phyloP scores from a whole-genome alignment of 1,140 invertebrate genomes.

The Trichomalopsis sarcophagae region DNA sequence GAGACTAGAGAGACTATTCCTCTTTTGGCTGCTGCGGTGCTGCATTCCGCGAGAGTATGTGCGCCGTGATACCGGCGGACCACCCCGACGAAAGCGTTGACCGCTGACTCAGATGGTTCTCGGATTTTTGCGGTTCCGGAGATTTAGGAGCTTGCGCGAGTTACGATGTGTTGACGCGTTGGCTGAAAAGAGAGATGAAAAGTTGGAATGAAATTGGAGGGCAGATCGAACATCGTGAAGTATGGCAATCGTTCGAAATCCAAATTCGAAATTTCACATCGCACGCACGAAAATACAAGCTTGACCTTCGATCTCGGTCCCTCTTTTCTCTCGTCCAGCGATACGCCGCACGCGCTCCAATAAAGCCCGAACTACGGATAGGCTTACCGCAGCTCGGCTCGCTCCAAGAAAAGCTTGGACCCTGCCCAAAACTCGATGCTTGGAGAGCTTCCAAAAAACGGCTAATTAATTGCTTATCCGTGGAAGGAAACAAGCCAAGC shows the following conservation, averaged over 20 bases:
- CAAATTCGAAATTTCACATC: slow-evolving; percentile 37
- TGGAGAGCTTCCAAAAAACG: slow-evolving; percentile 48
- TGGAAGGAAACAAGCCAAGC: slow-evolving; percentile 53
- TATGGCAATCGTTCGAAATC: too few relatives aligned
- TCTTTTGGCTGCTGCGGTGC: slow-evolving; percentile 60
- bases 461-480: slow-evolving; percentile 54
- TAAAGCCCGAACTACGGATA: slow-evolving; percentile 31
- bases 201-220: too few relatives aligned
- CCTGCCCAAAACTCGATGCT: slow-evolving; percentile 48
- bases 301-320: slow-evolving; percentile 14
- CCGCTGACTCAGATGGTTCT: neutral
- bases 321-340: neutral
- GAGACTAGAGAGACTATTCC: slow-evolving; percentile 68
- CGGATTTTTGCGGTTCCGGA: neutral
- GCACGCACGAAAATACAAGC: slow-evolving; percentile 32
- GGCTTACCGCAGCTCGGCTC: neutral
- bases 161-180: too few relatives aligned
- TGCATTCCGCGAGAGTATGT: slow-evolving; percentile 65
- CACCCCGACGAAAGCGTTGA: slow-evolving; percentile 58
- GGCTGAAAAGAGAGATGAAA: too few relatives aligned
- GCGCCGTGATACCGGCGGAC: slow-evolving; percentile 21
- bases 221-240: too few relatives aligned
- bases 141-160: neutral
- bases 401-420: slow-evolving; percentile 48
- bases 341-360: neutral